Evolutionary conservation across 2,888 invertebrate genomes (phyloP).

Genomic region (Sesia apiformis): DNA sequence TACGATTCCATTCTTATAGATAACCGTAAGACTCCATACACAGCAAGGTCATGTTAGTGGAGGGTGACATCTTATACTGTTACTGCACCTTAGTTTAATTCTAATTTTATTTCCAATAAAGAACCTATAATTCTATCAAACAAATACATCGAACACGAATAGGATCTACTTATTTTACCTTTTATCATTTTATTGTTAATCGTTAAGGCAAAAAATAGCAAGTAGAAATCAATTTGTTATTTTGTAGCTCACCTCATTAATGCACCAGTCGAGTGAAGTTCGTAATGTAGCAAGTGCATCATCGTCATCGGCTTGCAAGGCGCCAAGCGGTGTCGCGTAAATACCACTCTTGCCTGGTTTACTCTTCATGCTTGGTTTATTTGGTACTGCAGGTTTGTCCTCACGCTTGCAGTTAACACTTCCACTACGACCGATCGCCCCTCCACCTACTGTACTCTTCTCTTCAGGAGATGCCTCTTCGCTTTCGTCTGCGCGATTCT

Average conservation of each 20-base stretch:
- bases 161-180: too few species aligned
- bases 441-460: not conserved
- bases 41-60: too few species aligned
- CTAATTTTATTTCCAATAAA: too few species aligned
- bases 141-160: too few species aligned
- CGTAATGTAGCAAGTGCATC: slow-evolving; percentile 66
- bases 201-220: too few species aligned
- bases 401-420: slow-evolving; percentile 27
- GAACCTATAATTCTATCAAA: too few species aligned
- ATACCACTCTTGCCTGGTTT: slow-evolving; percentile 77
- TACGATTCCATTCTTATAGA: too few species aligned
- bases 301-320: slow-evolving; percentile 55
- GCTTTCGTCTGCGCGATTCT: slow-evolving; percentile 27
- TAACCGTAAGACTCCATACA: too few species aligned
- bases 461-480: slow-evolving; percentile 46
- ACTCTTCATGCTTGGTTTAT: slow-evolving; percentile 75
- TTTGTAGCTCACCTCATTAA: slow-evolving; percentile 35
- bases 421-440: slow-evolving; percentile 17
- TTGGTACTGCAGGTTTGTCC: slow-evolving; percentile 79
- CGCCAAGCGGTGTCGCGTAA: slow-evolving; percentile 83
- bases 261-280: slow-evolving; percentile 77
- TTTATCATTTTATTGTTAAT: too few species aligned
- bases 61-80: too few species aligned
- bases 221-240: not conserved
- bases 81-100: too few species aligned